These are phyloP conservation scores for Phaetusa simplex DNA, from an alignment of 2,113 vertebrate species.

Conservation along the genomic window DNA sequence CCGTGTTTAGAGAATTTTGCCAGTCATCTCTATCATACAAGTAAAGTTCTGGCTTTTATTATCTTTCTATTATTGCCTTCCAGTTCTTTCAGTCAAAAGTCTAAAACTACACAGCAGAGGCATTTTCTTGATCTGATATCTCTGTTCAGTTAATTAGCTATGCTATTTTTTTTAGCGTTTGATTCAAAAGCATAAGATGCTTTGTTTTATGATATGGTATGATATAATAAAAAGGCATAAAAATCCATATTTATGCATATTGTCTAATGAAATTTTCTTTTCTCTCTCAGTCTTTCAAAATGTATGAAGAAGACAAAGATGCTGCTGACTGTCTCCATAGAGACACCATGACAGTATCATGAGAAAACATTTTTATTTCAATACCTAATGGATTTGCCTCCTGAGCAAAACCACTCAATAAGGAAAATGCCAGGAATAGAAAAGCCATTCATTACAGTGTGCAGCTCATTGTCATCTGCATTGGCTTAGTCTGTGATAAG, in stretches of 20 bases:
- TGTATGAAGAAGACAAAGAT: constrained; percentile 19
- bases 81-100: background rate
- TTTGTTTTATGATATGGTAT: background rate
- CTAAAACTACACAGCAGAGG: background rate
- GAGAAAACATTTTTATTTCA: constrained; percentile 59
- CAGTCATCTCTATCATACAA: background rate
- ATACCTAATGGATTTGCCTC: constrained; percentile 41
- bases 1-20: background rate
- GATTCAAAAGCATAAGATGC: background rate
- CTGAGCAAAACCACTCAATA: constrained; percentile 56
- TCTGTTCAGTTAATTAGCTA: background rate
- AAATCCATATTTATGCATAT: background rate
- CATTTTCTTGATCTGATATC: background rate
- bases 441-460: constrained; percentile 32
- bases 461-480: background rate
- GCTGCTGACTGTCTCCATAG: constrained; percentile 36
- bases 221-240: background rate
- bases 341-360: constrained; percentile 34
- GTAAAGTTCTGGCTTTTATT: background rate
- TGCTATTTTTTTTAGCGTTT: background rate
- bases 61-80: background rate
- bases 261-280: background rate
- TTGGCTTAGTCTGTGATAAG: constrained; percentile 9
- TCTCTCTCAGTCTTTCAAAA: background rate
- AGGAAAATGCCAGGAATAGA: constrained; percentile 25